Evolutionary conservation across 2,888 invertebrate species (phyloP).

Genomic region (Halocaridina rubra): DNA sequence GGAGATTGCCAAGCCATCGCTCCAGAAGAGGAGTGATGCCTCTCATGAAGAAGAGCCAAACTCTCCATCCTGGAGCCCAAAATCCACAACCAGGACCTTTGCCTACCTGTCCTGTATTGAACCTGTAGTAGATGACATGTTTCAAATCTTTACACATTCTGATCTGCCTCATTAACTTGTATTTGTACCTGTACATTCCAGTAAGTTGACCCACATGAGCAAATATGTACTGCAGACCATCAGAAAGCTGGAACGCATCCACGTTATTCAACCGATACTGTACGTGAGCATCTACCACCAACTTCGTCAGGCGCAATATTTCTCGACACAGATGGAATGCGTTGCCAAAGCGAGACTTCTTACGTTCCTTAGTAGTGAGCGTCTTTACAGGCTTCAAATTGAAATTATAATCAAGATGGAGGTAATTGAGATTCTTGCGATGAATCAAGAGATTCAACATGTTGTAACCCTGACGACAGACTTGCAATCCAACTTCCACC

Average conservation of each 20-base stretch:
- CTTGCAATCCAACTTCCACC: conserved; percentile 98
- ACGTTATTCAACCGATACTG: conserved; percentile 99
- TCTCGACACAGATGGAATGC: conserved; percentile 99
- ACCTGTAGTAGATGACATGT: conserved; percentile 98
- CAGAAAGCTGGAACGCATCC: conserved; percentile 97
- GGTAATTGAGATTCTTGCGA: conserved; percentile 98
- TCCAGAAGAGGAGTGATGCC: conserved; percentile 98
- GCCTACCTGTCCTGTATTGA: conserved; percentile 97
- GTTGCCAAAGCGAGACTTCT: conserved; percentile 97
- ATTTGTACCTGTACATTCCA: conserved; percentile 99
- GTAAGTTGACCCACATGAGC: conserved; percentile 99
- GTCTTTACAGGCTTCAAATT: conserved; percentile 99
- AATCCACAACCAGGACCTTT: conserved; percentile 98
- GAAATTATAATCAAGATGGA: conserved; percentile 99
- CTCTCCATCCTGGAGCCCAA: conserved; percentile 99
- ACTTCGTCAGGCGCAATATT: conserved; percentile 96
- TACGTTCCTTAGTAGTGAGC: conserved; percentile 97
- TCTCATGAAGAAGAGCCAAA: conserved; percentile 99
- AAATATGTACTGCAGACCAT: conserved; percentile 98
- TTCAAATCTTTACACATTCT: conserved; percentile 99
- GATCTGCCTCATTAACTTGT: conserved; percentile 98
- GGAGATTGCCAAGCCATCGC: conserved; percentile 98
- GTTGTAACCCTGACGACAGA: conserved; percentile 98
- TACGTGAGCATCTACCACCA: conserved; percentile 99
- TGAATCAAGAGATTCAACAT: conserved; percentile 99